Percentiles rank a stretch among this genome's conserved stretches.
These are phyloP conservation scores for Mythimna lalbum DNA, from an alignment of 2,888 invertebrate species.

Conservation along the genomic window DNA sequence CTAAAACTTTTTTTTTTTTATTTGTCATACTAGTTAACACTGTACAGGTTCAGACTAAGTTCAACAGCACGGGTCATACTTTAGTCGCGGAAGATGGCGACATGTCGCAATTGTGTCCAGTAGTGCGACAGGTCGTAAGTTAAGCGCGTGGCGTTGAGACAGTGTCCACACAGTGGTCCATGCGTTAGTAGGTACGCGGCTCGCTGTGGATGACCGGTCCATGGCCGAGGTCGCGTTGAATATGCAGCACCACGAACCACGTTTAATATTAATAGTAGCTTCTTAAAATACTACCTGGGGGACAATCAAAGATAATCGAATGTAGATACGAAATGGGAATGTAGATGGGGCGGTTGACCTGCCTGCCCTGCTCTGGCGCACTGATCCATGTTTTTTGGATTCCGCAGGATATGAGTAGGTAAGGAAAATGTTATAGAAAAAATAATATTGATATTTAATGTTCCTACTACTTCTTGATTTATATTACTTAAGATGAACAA, in stretches of 20 bases:
- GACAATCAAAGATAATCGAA: conserved; percentile 81
- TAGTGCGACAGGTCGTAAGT: conserved; percentile 23
- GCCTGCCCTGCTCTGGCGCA: conserved; percentile 63
- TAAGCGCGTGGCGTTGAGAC: conserved; percentile 37
- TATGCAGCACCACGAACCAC: conserved; percentile 78
- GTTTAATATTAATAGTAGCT: conserved; percentile 85
- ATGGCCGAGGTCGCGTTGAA: conserved; percentile 84
- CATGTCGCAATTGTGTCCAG: conserved; percentile 35
- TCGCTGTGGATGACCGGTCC: conserved; percentile 82
- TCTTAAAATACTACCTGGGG: conserved; percentile 81
- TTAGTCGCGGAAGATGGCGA: conserved; percentile 24
- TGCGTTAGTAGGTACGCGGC: conserved; percentile 53
- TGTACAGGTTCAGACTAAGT: neutral
- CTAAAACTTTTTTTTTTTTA: conserved; percentile 2
- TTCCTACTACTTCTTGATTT: neutral
- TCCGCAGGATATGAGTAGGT: conserved; percentile 6
- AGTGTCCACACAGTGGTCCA: conserved; percentile 21
- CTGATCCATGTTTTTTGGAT: conserved; percentile 34
- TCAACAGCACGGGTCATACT: neutral
- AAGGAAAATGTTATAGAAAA: neutral
- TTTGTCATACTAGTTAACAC: neutral
- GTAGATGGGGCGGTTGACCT: conserved; percentile 79
- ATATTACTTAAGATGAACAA: neutral
- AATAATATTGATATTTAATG: neutral
- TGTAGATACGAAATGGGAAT: conserved; percentile 74